Conservation (phyloP, 2,113 vertebrate genomes). For the Pygathrix nemaeus region DNA sequence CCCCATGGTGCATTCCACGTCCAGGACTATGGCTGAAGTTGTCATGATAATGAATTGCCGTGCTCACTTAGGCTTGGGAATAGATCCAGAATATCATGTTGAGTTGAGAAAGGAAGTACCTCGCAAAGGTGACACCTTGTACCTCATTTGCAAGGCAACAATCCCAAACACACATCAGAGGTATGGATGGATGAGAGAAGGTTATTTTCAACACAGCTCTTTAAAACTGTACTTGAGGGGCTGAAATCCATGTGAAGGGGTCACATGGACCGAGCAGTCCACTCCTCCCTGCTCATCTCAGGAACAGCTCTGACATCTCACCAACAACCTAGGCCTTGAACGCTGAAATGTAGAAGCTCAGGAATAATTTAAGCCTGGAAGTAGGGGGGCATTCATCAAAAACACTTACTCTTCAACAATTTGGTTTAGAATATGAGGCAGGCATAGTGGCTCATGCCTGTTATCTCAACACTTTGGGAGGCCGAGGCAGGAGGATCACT, state of each 20-base stretch:
- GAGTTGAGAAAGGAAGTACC: conserved; percentile 26
- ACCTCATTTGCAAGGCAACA: conserved; percentile 60
- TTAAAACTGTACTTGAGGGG: neutral
- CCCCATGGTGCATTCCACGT: neutral
- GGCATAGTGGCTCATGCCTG: no score
- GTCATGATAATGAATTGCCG: conserved; percentile 49
- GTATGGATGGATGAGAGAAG: neutral
- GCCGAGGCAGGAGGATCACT: no score
- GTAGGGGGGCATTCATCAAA: neutral
- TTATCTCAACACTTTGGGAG: no score
- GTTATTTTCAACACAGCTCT: conserved; percentile 6
- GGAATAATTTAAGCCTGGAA: neutral
- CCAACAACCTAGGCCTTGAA: fast-evolving
- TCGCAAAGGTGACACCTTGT: conserved; percentile 55
- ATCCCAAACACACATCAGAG: neutral
- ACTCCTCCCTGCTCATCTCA: neutral
- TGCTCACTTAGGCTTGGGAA: conserved; percentile 69
- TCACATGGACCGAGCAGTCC: fast-evolving
- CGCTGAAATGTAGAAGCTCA: neutral
- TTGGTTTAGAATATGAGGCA: neutral
- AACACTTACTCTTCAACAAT: neutral
- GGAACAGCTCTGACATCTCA: neutral
- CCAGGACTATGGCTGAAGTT: conserved; percentile 60
- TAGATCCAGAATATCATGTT: neutral
- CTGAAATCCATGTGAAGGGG: neutral